Percentiles rank a stretch among this genome's conserved stretches.
These are phyloP conservation scores for Caenorhabditis imperialis DNA, from an alignment of 2,888 invertebrate genomes.

Conservation along the genomic window DNA sequence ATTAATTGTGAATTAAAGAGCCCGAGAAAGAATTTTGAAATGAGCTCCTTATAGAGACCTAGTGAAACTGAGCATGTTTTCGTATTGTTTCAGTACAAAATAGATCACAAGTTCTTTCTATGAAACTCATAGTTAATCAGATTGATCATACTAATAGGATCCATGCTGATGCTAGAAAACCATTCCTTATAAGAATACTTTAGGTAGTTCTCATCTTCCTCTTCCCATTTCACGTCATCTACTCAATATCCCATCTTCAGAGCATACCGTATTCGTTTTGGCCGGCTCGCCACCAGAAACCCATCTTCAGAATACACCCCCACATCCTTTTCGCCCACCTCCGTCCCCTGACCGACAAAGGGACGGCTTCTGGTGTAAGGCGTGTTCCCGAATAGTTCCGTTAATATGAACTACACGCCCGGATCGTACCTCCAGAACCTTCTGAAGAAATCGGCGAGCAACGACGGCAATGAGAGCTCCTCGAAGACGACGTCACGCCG, in stretches of 20 bases:
- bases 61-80: no score
- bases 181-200: no score
- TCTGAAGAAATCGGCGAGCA: conserved; percentile 53
- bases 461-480: conserved; percentile 24
- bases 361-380: conserved; percentile 46
- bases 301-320: conserved; percentile 33
- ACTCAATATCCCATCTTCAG: conserved; percentile 16
- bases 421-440: conserved; percentile 53
- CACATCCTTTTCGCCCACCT: conserved; percentile 7
- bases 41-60: no score
- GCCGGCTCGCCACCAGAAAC: conserved; percentile 37
- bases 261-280: conserved; percentile 28
- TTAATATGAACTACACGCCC: conserved; percentile 55
- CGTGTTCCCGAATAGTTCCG: conserved; percentile 48
- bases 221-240: neutral
- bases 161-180: no score
- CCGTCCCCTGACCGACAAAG: conserved; percentile 24
- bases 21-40: no score
- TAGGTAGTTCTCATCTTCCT: no score
- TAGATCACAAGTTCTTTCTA: no score
- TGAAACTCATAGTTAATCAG: no score
- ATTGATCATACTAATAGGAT: no score
- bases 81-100: no score
- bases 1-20: no score
- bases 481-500: conserved; percentile 21